Evolutionary conservation across 2,797 vertebrate species (phyloP).

Genomic region (Tenualosa thibaudeaui): DNA sequence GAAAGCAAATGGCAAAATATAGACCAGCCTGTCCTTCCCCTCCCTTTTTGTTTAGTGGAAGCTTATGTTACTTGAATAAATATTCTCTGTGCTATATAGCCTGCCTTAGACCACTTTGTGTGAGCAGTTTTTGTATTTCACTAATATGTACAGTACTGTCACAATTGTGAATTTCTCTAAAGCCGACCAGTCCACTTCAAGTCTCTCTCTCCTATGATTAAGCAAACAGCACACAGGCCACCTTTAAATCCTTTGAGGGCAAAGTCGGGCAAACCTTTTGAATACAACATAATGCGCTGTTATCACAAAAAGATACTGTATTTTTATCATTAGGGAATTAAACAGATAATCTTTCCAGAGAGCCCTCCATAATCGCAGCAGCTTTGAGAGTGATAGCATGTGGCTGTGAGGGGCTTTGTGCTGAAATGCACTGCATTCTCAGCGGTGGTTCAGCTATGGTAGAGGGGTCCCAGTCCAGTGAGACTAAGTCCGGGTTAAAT

Average conservation of each 20-base stretch:
- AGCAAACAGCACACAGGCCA: background rate
- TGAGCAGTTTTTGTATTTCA: background rate
- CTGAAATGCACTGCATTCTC: slow-evolving; percentile 16
- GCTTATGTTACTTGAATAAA: background rate
- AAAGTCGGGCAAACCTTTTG: background rate
- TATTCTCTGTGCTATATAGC: no score
- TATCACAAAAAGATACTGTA: background rate
- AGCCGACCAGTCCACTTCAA: background rate
- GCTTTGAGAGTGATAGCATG: slow-evolving; percentile 27
- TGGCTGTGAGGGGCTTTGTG: slow-evolving; percentile 34
- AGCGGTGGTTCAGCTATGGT: background rate
- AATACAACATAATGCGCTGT: background rate
- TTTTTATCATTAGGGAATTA: slow-evolving; percentile 25
- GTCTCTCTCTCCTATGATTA: background rate
- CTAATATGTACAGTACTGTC: background rate
- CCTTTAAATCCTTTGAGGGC: background rate
- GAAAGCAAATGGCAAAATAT: no score
- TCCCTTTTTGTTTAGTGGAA: background rate
- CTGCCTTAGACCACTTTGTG: background rate
- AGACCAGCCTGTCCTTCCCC: no score
- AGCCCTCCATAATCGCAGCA: slow-evolving; percentile 24
- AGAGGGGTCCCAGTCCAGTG: background rate
- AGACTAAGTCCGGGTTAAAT: slow-evolving; percentile 23
- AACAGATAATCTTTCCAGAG: slow-evolving; percentile 32
- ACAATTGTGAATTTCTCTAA: background rate